phyloP scores from a whole-genome alignment of 2,113 vertebrate genomes.

The Saimiri boliviensis region DNA sequence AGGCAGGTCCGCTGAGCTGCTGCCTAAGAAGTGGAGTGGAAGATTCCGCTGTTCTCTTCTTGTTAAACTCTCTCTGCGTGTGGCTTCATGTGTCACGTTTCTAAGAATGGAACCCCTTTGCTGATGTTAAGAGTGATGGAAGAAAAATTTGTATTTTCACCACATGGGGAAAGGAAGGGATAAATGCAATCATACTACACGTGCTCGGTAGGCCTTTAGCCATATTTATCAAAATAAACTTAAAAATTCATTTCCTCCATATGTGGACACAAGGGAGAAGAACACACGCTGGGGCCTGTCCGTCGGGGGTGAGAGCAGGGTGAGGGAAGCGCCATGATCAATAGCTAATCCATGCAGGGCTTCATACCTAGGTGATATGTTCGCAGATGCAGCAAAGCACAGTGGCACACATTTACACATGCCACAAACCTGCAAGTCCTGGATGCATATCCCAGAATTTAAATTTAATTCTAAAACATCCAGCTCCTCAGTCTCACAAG shows the following conservation, averaged over 20 bases:
- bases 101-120: neutral
- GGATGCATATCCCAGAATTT: too few relatives aligned
- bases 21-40: neutral
- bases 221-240: neutral
- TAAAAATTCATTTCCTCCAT: neutral
- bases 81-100: neutral
- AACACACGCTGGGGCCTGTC: rapidly evolving
- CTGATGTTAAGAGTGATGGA: neutral
- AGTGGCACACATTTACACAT: too few relatives aligned
- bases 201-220: neutral
- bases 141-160: neutral
- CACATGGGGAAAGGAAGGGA: neutral
- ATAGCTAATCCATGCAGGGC: too few relatives aligned
- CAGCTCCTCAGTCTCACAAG: neutral
- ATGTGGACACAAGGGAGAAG: too few relatives aligned
- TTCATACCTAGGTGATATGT: too few relatives aligned
- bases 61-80: neutral
- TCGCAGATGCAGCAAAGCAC: too few relatives aligned
- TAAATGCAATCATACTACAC: neutral
- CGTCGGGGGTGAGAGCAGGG: too few relatives aligned
- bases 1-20: neutral
- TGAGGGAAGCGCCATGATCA: too few relatives aligned
- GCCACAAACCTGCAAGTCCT: too few relatives aligned
- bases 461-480: neutral
- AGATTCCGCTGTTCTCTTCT: neutral